Base-by-base conservation (phyloP, 2,888 invertebrate genomes). In the Patella ulyssiponensis region DNA sequence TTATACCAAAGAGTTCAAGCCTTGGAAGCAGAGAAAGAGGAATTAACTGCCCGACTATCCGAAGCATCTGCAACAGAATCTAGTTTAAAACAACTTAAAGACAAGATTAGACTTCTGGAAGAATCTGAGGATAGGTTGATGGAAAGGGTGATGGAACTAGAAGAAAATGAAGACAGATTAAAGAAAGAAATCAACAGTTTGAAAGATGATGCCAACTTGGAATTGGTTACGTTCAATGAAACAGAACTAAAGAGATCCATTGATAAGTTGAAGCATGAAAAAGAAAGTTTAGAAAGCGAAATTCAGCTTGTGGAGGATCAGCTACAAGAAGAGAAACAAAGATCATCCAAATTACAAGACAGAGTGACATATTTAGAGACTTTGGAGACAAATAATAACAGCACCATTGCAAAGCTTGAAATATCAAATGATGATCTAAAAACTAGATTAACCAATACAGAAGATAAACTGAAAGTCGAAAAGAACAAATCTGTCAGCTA, bases 91-190 rank as follows among this genome's bases (percentile, higher is more conserved):
- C 20, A 23, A 23, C 64, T 64, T 56, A 84, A 85, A 44, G 87
- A 87, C 51, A 88, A 88, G 76, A 82, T 88, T n/a, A 85, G 84
- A 71, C 83, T 85, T 33, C 80, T 89, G 75, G 88, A 89, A 80
- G 81, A 85, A 51, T 83, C 87, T n/a, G 90, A 90, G 75, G 87
- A 87, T 75, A 85, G 84, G 52, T 79, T 90, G 75, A 88, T 89
- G 87, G 88, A 89, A 69, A 84, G 86, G 73, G 85, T 90, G 11
- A 83, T 88, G 84, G 90, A 89, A 81, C 78, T 87, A 51, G 88
- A 88, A 71, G 85, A 85, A 64, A 79, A 78, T 33, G 86, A 86
- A 78, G 85, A 87, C 77, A 75, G 79, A 44, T 73, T 84, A 52
- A 84, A 79, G 76, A 73, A 81, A 14, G 84, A 87, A 72, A 53